Base-by-base conservation (phyloP, 2,888 invertebrate genomes). In the Bellardia bayeri region DNA sequence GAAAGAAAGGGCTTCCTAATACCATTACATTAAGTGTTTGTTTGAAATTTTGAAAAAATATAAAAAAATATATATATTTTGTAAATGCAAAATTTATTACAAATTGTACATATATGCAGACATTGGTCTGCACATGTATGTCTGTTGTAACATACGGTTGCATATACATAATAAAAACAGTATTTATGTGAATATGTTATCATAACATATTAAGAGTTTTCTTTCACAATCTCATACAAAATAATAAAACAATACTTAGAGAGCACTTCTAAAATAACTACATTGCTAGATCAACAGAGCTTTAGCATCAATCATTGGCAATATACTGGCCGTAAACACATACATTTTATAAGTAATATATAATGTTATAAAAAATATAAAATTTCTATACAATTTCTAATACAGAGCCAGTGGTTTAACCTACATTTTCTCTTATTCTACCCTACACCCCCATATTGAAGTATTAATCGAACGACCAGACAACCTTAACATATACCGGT, bases 71-170 rank as follows among this genome's bases (percentile, higher is more conserved):
- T 23, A n/a, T n/a, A n/a, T n/a, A n/a, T n/a, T n/a, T n/a, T n/a
- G n/a, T n/a, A 64, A 63, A n/a, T 33, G 49, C 14, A 49, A 68
- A 71, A 71, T 71, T 37, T 71, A 71, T 51, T 51, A 54, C 33
- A 8, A 71, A 37, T 5, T 40, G 7, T 69, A n/a, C n/a, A n/a
- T n/a, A 37, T 56, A 11, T 56, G 23, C 40, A 56, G 4, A 23
- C 40, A 56, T 23, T 72, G 56, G 54, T 56, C 56, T 13, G 2
- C 23, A 3, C n/a, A 6, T 63, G n/a, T 9, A 8, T n/a, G n/a
- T n/a, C n/a, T n/a, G n/a, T 4, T 2, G 66, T 45, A 66, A n/a
- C 33, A 51, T n/a, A 69, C n/a, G 33, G 49, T 45, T 69, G 30
- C 49, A 69, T 11, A n/a, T 30, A 14, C 14, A 16, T 23, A 23